phyloP scores from a whole-genome alignment of 1,140 invertebrate genomes.

The Agrypnia vestita region DNA sequence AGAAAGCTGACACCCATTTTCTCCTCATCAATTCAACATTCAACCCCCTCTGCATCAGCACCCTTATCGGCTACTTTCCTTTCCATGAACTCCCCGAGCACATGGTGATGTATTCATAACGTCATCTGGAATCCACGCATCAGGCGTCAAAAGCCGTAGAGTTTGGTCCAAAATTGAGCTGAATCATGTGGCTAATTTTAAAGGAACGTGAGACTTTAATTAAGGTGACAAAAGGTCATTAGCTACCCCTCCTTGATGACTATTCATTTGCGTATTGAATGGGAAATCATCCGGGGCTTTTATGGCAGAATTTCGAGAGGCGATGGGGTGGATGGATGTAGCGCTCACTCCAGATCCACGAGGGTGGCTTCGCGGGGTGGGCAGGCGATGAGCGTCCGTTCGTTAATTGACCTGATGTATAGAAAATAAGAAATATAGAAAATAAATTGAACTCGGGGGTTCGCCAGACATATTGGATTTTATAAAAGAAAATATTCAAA shows the following conservation, averaged over 20 bases:
- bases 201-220: conserved; percentile 57
- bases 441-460: conserved; percentile 44
- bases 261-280: conserved; percentile 59
- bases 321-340: conserved; percentile 29
- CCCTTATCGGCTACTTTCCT: background rate
- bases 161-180: conserved; percentile 39
- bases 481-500: conserved; percentile 18
- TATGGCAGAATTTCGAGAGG: conserved; percentile 36
- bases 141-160: background rate
- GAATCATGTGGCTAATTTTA: conserved; percentile 57
- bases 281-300: conserved; percentile 49
- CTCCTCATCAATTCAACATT: conserved; percentile 15
- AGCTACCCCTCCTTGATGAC: conserved; percentile 60
- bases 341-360: conserved; percentile 15
- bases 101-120: conserved; percentile 15
- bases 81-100: background rate
- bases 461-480: conserved; percentile 26
- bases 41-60: background rate
- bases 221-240: conserved; percentile 62
- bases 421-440: conserved; percentile 42
- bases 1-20: conserved; percentile 31
- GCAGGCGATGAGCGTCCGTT: conserved; percentile 24
- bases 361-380: background rate
- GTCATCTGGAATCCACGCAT: conserved; percentile 13
- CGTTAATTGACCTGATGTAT: conserved; percentile 48